phyloP scores from a whole-genome alignment of 2,888 invertebrate genomes.

The Fragum whitleyi region DNA sequence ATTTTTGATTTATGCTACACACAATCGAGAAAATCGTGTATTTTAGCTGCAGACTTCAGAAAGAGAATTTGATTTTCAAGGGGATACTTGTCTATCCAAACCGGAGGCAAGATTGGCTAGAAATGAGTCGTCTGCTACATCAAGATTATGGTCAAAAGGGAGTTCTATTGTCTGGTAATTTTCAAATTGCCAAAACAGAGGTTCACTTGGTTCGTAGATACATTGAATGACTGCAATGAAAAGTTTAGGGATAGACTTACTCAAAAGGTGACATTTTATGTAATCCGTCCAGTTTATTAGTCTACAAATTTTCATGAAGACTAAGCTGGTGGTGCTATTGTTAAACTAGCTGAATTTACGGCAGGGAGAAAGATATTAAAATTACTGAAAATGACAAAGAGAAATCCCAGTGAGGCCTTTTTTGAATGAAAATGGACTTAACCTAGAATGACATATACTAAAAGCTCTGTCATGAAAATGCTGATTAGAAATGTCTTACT shows the following conservation, averaged over 20 bases:
- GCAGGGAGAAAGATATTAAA: too few relatives aligned
- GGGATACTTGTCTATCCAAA: conserved; percentile 17
- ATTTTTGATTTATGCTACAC: conserved; percentile 14
- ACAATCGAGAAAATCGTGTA: background rate
- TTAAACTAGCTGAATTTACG: too few relatives aligned
- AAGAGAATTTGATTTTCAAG: conserved; percentile 28
- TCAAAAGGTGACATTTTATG: background rate
- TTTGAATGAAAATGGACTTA: background rate
- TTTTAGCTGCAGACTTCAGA: conserved; percentile 28
- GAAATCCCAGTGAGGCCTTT: background rate
- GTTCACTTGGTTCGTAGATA: background rate
- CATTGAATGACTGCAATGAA: conserved; percentile 2
- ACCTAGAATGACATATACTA: background rate
- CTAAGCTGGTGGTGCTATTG: too few relatives aligned
- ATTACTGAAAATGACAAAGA: too few relatives aligned
- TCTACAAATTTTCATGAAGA: too few relatives aligned
- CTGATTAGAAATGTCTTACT: conserved; percentile 2
- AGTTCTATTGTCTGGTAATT: background rate
- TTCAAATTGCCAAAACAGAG: background rate
- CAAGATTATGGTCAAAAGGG: background rate
- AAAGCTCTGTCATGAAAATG: background rate
- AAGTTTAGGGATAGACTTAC: conserved; percentile 18
- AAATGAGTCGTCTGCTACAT: background rate
- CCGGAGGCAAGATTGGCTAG: conserved; percentile 21
- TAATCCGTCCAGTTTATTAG: too few relatives aligned